Evolutionary conservation across 2,888 invertebrate genomes (phyloP).

Genomic region (Cephus spinipes): DNA sequence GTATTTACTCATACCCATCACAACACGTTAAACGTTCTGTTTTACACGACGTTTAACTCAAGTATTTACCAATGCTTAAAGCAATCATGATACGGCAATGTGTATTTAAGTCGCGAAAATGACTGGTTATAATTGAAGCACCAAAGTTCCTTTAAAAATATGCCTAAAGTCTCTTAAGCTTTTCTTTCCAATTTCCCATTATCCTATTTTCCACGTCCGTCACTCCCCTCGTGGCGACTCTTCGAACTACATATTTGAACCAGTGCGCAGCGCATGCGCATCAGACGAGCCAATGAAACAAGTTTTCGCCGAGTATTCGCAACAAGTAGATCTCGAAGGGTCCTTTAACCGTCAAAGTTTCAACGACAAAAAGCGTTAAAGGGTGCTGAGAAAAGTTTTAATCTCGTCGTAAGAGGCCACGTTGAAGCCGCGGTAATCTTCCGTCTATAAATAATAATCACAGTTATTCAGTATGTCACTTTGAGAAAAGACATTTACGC

Average conservation of each 20-base stretch:
- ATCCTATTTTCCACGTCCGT: neutral
- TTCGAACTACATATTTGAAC: neutral
- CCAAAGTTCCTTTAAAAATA: neutral
- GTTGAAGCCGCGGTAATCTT: no score
- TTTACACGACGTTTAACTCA: neutral
- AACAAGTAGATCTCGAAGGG: neutral
- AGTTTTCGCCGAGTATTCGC: neutral
- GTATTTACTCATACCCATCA: neutral
- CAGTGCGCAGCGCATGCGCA: neutral
- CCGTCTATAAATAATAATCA: neutral
- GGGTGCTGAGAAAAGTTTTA: neutral
- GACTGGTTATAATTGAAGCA: neutral
- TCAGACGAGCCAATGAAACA: neutral
- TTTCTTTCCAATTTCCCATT: neutral
- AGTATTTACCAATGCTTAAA: neutral
- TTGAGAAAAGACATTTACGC: neutral
- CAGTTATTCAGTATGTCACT: neutral
- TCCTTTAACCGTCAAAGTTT: neutral
- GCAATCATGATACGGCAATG: neutral
- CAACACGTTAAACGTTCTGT: neutral
- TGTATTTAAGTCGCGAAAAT: neutral
- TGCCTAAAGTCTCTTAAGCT: neutral
- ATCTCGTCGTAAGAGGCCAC: neutral
- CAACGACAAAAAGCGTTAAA: neutral
- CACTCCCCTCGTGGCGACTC: neutral